Evolutionary conservation across 2,888 invertebrate genomes (phyloP).

Genomic region (Brenthis ino): DNA sequence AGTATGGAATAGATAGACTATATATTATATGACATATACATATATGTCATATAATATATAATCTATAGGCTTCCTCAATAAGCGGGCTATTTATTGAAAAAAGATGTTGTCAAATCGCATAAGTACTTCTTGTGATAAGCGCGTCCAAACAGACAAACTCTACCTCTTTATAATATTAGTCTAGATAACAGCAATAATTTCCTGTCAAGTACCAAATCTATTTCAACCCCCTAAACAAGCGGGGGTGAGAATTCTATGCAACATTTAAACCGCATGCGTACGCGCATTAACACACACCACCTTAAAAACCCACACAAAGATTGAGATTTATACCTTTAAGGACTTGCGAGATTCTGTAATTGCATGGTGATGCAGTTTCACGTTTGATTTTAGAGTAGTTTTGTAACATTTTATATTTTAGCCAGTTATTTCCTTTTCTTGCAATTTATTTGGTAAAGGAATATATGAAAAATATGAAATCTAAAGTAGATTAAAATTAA

Average conservation of each 20-base stretch:
- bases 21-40: too few relatives aligned
- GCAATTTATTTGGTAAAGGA: background rate
- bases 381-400: background rate
- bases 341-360: slow-evolving; percentile 30
- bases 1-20: too few relatives aligned
- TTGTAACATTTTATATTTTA: background rate
- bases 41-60: too few relatives aligned
- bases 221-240: slow-evolving; percentile 36
- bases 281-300: slow-evolving; percentile 44
- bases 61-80: too few relatives aligned
- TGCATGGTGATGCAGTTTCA: slow-evolving; percentile 19
- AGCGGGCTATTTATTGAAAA: too few relatives aligned
- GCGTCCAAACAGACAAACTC: too few relatives aligned
- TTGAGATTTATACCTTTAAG: slow-evolving; percentile 23
- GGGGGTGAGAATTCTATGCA: slow-evolving; percentile 57
- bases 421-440: background rate
- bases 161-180: background rate
- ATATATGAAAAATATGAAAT: too few relatives aligned
- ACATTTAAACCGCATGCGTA: slow-evolving; percentile 48
- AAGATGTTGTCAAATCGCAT: too few relatives aligned
- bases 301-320: slow-evolving; percentile 39
- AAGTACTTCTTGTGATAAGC: too few relatives aligned
- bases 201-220: slow-evolving; percentile 46
- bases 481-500: too few relatives aligned
- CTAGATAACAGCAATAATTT: too few relatives aligned